Percentiles rank a stretch among this genome's conserved stretches.
phyloP scores from a whole-genome alignment of 1,140 invertebrate species.

The Carposina sasakii region DNA sequence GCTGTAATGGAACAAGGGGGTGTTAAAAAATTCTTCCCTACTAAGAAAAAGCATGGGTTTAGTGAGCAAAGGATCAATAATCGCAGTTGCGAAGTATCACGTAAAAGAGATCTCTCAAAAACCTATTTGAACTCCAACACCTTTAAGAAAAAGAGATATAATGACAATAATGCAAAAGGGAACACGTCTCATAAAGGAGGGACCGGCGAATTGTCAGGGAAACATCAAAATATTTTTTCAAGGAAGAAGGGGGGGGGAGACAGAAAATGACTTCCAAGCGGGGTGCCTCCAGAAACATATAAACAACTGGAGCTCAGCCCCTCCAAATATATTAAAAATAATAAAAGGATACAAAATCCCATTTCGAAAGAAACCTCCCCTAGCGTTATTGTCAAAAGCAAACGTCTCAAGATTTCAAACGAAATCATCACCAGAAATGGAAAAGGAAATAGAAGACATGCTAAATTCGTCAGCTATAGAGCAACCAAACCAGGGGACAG shows the following conservation, averaged over 20 bases:
- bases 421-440: not conserved
- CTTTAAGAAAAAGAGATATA: not conserved
- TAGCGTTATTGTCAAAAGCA: too few species aligned
- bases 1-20: constrained; percentile 5
- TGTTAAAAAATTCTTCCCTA: constrained; percentile 8
- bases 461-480: not conserved
- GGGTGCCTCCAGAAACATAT: not conserved
- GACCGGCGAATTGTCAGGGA: too few species aligned
- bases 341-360: constrained; percentile 13
- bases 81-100: too few species aligned
- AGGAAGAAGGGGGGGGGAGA: not conserved
- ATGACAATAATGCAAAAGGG: not conserved
- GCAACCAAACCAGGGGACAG: not conserved
- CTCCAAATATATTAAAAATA: constrained; percentile 1
- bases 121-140: not conserved
- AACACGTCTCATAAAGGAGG: not conserved
- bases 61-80: too few species aligned
- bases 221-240: not conserved
- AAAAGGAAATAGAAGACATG: constrained; percentile 2
- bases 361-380: constrained; percentile 7
- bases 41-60: too few species aligned
- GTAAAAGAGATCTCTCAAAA: too few species aligned
- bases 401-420: not conserved
- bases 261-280: constrained; percentile 3
- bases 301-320: constrained; percentile 2